Evolutionary conservation across 1,140 invertebrate genomes (phyloP).

Genomic region (Nasonia longicornis): DNA sequence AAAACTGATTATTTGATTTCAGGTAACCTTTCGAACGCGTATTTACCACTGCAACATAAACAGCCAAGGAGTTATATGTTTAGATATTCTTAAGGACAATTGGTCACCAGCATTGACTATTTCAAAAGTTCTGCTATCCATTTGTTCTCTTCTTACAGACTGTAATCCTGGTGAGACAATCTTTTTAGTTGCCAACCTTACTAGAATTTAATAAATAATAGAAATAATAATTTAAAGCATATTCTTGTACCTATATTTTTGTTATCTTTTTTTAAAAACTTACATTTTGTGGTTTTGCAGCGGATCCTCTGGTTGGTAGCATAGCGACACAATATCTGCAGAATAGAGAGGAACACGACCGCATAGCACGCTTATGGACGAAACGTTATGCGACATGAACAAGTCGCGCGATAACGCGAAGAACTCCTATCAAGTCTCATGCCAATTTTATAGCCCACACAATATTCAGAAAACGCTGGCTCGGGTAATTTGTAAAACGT

Average conservation of each 20-base stretch:
- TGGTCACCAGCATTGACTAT: slow-evolving; percentile 96
- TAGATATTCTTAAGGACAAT: slow-evolving; percentile 96
- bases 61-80: slow-evolving; percentile 95
- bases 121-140: slow-evolving; percentile 93
- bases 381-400: slow-evolving; percentile 96
- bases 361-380: slow-evolving; percentile 97
- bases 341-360: slow-evolving; percentile 97
- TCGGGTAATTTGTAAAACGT: slow-evolving; percentile 53
- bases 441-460: slow-evolving; percentile 58
- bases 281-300: slow-evolving; percentile 68
- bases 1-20: slow-evolving; percentile 52
- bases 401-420: slow-evolving; percentile 42
- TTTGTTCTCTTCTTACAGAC: slow-evolving; percentile 95
- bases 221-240: too few relatives aligned
- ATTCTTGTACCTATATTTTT: too few relatives aligned
- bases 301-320: slow-evolving; percentile 96
- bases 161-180: slow-evolving; percentile 88
- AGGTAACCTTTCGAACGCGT: slow-evolving; percentile 95
- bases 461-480: slow-evolving; percentile 51
- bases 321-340: slow-evolving; percentile 98
- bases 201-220: too few relatives aligned
- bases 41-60: slow-evolving; percentile 99
- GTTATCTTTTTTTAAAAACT: too few relatives aligned
- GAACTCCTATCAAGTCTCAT: slow-evolving; percentile 61
- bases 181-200: too few relatives aligned